Percentiles rank a stretch among this genome's conserved stretches.
These are phyloP conservation scores for Chrysogorgia sp. DNA, from an alignment of 92 coral and sea anemone species.

Conservation along the genomic window DNA sequence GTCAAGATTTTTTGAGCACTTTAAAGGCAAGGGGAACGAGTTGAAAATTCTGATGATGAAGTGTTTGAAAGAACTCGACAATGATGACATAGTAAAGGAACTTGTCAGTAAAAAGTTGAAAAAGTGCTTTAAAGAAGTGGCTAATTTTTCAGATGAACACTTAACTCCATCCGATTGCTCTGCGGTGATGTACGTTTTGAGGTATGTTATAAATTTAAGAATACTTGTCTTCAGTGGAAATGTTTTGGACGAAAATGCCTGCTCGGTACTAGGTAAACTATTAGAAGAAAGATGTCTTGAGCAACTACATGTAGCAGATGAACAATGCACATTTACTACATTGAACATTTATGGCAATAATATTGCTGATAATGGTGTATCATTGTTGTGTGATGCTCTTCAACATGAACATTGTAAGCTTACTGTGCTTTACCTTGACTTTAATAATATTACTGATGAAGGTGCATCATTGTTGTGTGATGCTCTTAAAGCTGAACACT, in stretches of 20 bases:
- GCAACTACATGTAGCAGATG: no score
- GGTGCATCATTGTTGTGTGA: conserved; percentile 8
- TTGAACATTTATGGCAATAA: not conserved
- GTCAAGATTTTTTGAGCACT: not conserved
- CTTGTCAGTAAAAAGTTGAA: no score
- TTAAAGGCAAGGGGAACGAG: not conserved
- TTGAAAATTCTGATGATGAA: not conserved
- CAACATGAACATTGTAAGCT: conserved; percentile 34
- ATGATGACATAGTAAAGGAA: not conserved
- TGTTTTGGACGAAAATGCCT: no score
- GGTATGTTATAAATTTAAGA: no score
- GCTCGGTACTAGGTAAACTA: no score
- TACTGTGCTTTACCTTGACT: not conserved
- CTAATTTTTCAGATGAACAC: no score
- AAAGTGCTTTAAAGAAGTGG: not conserved
- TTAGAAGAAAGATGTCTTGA: no score
- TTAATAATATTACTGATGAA: not conserved
- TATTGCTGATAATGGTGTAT: not conserved
- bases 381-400: not conserved
- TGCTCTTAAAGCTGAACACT: conserved; percentile 4
- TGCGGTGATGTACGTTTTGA: no score
- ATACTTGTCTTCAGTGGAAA: no score
- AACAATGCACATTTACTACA: conserved; percentile 1
- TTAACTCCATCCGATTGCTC: not conserved
- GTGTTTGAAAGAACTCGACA: not conserved